Percentiles rank a stretch among this genome's conserved stretches.
These are phyloP conservation scores for Pedetes capensis DNA, from an alignment of 2,113 vertebrate species.

Conservation along the genomic window DNA sequence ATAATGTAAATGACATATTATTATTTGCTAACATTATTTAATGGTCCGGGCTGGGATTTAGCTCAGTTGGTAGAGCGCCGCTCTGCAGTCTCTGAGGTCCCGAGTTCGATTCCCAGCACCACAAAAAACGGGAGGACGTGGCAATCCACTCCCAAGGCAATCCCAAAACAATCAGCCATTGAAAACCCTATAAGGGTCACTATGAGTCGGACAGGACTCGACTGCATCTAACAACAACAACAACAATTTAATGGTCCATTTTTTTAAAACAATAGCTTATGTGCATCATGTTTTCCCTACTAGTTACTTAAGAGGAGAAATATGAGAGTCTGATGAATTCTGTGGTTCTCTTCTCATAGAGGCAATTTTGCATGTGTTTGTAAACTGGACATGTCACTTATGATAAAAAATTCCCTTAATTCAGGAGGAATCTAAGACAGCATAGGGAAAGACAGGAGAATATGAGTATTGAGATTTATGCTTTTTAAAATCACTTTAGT, in stretches of 20 bases:
- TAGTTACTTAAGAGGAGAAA: slow-evolving; percentile 27
- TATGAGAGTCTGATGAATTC: neutral
- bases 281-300: neutral
- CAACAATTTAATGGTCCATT: too few species aligned
- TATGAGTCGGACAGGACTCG: too few species aligned
- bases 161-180: too few species aligned
- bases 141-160: too few species aligned
- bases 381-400: neutral
- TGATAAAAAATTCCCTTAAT: neutral
- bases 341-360: slow-evolving; percentile 4
- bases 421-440: neutral
- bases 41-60: too few species aligned
- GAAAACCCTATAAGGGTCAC: too few species aligned
- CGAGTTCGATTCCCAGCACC: too few species aligned
- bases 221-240: too few species aligned
- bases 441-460: neutral
- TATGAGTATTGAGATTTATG: neutral
- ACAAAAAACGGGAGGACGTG: too few species aligned
- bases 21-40: neutral
- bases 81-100: too few species aligned
- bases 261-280: slow-evolving; percentile 15
- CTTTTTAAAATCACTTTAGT: neutral
- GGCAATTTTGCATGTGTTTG: slow-evolving; percentile 15
- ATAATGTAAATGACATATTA: neutral
- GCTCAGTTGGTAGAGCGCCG: too few species aligned